phyloP scores from a whole-genome alignment of 2,113 vertebrate genomes.

The Mastomys coucha region DNA sequence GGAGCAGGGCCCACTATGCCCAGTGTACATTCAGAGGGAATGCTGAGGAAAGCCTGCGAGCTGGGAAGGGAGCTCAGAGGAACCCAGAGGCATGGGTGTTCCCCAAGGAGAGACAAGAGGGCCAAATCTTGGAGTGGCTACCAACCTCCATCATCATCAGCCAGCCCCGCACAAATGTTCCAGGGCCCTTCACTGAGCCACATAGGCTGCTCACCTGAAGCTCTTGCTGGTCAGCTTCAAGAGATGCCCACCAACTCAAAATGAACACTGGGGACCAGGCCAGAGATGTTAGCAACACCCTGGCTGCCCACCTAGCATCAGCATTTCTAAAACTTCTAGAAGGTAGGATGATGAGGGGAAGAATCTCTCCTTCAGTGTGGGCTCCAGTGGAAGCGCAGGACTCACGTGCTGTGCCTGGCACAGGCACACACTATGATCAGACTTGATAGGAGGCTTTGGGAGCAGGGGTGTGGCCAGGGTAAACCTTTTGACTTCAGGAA shows the following conservation, averaged over 20 bases:
- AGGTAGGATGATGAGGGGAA: neutral
- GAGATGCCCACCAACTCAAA: neutral
- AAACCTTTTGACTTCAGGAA: too few relatives aligned
- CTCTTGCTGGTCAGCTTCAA: neutral
- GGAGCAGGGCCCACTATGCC: accelerated
- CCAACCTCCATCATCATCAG: neutral
- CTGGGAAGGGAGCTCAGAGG: neutral
- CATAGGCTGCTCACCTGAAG: neutral
- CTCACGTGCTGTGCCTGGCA: too few relatives aligned
- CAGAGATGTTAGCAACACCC: neutral
- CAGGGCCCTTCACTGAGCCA: neutral
- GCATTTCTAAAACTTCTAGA: neutral
- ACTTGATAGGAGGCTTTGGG: too few relatives aligned
- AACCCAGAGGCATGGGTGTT: neutral
- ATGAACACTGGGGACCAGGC: neutral
- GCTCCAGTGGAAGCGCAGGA: neutral
- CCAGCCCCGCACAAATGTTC: too few relatives aligned
- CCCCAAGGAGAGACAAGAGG: neutral
- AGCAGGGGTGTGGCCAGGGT: too few relatives aligned
- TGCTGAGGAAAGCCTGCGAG: neutral
- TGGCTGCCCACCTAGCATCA: neutral
- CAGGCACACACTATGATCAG: neutral
- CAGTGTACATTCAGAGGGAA: neutral
- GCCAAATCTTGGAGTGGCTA: neutral
- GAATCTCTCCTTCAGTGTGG: neutral